A percentile compares a stretch with the other conserved stretches of the same genome.
These are phyloP conservation scores for Arrhopalites spinosus DNA, from an alignment of 2,888 invertebrate species.

Conservation along the genomic window DNA sequence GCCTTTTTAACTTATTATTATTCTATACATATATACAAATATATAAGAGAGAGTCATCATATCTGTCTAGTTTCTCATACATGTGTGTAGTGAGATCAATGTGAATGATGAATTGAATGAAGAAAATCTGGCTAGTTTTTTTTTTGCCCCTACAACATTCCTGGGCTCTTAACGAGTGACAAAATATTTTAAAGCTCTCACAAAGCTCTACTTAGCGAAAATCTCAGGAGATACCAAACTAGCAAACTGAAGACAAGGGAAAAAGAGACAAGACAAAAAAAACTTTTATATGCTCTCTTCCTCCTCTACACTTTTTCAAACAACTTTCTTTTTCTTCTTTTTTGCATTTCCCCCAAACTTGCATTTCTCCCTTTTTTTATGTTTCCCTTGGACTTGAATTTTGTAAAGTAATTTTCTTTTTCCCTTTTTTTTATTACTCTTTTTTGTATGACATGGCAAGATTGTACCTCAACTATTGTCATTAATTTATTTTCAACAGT, in stretches of 20 bases:
- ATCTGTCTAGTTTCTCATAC: neutral
- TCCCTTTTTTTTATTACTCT: too few species aligned
- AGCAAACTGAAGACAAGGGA: too few species aligned
- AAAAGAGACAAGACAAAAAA: too few species aligned
- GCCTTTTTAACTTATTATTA: constrained; percentile 17
- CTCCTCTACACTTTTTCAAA: too few species aligned
- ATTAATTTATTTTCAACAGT: too few species aligned
- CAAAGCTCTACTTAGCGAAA: constrained; percentile 34
- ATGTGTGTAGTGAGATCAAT: neutral
- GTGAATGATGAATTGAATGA: constrained; percentile 33
- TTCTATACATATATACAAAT: neutral
- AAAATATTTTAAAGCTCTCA: constrained; percentile 40
- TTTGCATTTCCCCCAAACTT: neutral
- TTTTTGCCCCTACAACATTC: constrained; percentile 17
- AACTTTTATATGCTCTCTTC: too few species aligned
- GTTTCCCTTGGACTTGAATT: too few species aligned
- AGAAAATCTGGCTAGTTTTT: constrained; percentile 27
- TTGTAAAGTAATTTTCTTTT: too few species aligned
- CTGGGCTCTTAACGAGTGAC: constrained; percentile 35
- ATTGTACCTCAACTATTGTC: too few species aligned
- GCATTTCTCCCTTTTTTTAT: neutral
- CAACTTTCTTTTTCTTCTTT: too few species aligned
- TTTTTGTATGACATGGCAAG: too few species aligned
- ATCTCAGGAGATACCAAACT: constrained; percentile 32
- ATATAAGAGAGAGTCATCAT: neutral